A percentile compares a stretch with the other conserved stretches of the same genome.
Conservation (phyloP, 1,140 invertebrate species). For the Proales similis region DNA sequence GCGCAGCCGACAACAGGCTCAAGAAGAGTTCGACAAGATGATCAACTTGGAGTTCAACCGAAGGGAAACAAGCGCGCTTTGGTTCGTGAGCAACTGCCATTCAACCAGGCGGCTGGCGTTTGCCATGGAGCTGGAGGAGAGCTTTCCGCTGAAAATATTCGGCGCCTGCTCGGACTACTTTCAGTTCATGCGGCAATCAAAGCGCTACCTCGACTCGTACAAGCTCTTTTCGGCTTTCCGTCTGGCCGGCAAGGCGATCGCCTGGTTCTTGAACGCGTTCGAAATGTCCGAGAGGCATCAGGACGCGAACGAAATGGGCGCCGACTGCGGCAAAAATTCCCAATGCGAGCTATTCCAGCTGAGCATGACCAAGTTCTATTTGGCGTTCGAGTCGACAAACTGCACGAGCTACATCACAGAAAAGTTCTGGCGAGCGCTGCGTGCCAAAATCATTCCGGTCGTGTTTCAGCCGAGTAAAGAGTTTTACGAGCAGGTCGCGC, state of each 20-base stretch:
- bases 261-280: too few species aligned
- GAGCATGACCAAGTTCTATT: conserved; percentile 24
- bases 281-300: too few species aligned
- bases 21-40: neutral
- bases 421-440: conserved; percentile 34
- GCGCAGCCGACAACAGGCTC: neutral
- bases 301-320: too few species aligned
- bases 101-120: conserved; percentile 1
- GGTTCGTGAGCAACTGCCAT: conserved; percentile 30
- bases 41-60: neutral
- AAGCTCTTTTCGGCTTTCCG: too few species aligned
- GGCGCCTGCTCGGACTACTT: neutral
- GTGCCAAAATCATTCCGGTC: conserved; percentile 7
- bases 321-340: neutral
- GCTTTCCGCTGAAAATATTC: conserved; percentile 8
- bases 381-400: conserved; percentile 33
- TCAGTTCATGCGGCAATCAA: too few species aligned
- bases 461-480: conserved; percentile 2
- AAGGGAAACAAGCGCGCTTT: neutral
- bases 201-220: too few species aligned
- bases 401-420: conserved; percentile 35
- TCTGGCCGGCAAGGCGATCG: too few species aligned
- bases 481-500: conserved; percentile 1
- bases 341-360: conserved; percentile 7
- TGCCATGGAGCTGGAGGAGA: neutral